Base-by-base conservation (phyloP, 2,888 invertebrate genomes). In the Adela reaumurella region DNA sequence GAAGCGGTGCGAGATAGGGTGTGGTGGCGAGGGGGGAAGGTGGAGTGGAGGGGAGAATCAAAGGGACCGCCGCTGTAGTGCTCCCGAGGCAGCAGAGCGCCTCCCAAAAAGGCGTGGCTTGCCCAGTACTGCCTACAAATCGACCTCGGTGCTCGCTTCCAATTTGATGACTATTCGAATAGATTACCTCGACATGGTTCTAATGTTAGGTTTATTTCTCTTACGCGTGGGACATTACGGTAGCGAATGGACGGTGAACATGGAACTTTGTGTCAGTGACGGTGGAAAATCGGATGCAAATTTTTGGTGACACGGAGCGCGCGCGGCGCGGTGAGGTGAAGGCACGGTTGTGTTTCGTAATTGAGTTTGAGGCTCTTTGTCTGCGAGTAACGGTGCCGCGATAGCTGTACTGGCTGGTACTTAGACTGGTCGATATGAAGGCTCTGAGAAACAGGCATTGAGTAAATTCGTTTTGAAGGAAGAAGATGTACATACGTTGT, bases 21-120 rank as follows among this genome's bases (percentile, higher is more conserved):
- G n/a, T n/a, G 66, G 72, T 67, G 62, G 57, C 58, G 50, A 54
- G 51, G 56, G 59, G 61, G 62, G 63, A 64, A 61, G 65, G 62
- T 45, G 49, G 42, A 43, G 46, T 48, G 54, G 51, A 54, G 57
- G 70, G 66, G 63, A 58, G 63, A 55, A 68, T 76, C 74, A 81
- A 80, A 81, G 61, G 65, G 53, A 57, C 80, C 80, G 77, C 73
- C 57, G 51, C 59, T 71, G 64, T 63, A 65, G 65, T n/a, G 76
- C 78, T 78, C 70, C 76, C 72, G 73, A 65, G 67, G 74, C 70
- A 71, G 74, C 71, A 57, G 58, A 55, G 70, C 70, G 53, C 77
- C 79, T 70, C 78, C 78, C 70, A 71, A 55, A 55, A 14, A 65
- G 79, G 79, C 76, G 78, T 74, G 58, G 77, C 74, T 59, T 73